Conservation (phyloP, 2,113 vertebrate species). For the Caracal caracal region DNA sequence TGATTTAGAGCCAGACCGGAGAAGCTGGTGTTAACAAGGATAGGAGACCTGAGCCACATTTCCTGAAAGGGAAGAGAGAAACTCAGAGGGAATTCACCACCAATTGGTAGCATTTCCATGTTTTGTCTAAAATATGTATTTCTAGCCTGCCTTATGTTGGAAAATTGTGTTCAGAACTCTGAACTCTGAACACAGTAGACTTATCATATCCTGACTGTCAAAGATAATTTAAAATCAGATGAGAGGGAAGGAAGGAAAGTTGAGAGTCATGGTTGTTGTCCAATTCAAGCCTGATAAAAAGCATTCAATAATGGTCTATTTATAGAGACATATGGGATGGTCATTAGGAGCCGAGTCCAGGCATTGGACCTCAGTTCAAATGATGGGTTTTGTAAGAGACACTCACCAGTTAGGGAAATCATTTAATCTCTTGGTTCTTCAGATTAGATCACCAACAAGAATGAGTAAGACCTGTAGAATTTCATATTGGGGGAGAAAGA, state of each 20-base stretch:
- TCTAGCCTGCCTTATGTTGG: constrained; percentile 80
- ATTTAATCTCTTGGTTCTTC: constrained; percentile 16
- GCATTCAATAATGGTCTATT: constrained; percentile 64
- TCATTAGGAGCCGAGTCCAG: constrained; percentile 41
- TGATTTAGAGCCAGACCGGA: constrained; percentile 69
- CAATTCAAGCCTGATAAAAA: constrained; percentile 65
- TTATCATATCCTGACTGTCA: constrained; percentile 84
- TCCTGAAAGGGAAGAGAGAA: constrained; percentile 83
- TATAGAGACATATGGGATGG: constrained; percentile 70
- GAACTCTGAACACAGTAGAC: constrained; percentile 80
- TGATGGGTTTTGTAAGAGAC: not conserved
- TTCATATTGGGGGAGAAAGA: not conserved
- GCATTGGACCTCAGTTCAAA: not conserved
- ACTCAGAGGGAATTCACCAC: constrained; percentile 73
- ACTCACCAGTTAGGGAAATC: constrained; percentile 9
- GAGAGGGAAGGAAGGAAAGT: constrained; percentile 77
- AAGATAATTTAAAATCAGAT: constrained; percentile 84
- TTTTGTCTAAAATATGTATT: constrained; percentile 86
- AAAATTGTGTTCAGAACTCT: constrained; percentile 80
- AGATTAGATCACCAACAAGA: constrained; percentile 33
- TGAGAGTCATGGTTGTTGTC: constrained; percentile 63
- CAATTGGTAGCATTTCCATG: constrained; percentile 85
- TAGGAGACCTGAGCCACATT: constrained; percentile 69
- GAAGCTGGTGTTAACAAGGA: constrained; percentile 67
- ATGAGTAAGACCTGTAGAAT: constrained; percentile 35